Percentiles rank a stretch among this genome's conserved stretches.
phyloP scores from a whole-genome alignment of 1,140 invertebrate genomes.

The Macrobrachium nipponense region DNA sequence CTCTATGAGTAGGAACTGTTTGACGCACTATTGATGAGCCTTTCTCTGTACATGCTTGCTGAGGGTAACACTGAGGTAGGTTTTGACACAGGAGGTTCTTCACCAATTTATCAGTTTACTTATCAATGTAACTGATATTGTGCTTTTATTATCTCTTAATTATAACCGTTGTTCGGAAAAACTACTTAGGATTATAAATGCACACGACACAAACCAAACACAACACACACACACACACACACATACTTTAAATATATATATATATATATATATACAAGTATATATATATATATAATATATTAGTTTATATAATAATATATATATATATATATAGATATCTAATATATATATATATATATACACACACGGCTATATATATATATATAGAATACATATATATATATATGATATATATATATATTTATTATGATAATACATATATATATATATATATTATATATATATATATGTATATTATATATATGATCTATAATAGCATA shows the following conservation, averaged over 20 bases:
- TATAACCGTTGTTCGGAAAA: no score
- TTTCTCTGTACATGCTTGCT: neutral
- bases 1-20: no score
- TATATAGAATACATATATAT: conserved; percentile 8
- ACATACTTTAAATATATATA: neutral
- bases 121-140: no score
- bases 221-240: neutral
- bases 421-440: no score
- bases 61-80: neutral
- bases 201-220: no score
- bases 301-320: no score
- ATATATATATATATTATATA: conserved; percentile 1
- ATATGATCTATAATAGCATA: no score
- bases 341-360: conserved; percentile 40
- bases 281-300: conserved; percentile 29
- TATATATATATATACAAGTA: neutral
- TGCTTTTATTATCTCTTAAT: no score
- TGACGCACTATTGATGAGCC: neutral
- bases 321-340: conserved; percentile 20
- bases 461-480: conserved; percentile 28
- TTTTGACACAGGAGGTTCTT: neutral
- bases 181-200: no score
- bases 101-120: no score
- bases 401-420: neutral
- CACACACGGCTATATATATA: neutral